phyloP scores from a whole-genome alignment of 2,113 vertebrate genomes.

The Origma solitaria region DNA sequence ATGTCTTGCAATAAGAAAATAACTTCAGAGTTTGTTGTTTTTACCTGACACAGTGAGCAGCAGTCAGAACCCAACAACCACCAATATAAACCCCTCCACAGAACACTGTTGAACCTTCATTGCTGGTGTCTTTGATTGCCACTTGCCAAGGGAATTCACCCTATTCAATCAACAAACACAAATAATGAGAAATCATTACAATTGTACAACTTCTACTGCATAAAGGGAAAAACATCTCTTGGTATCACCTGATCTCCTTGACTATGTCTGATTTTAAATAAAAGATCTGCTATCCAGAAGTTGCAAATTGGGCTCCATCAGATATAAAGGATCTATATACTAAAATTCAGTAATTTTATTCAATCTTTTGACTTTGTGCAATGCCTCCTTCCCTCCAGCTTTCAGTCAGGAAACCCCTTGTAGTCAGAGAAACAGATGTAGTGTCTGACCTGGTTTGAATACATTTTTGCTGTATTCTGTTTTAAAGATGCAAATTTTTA shows the following conservation, averaged over 20 bases:
- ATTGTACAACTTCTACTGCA: not conserved
- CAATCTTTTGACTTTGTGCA: not conserved
- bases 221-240: not conserved
- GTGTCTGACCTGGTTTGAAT: not conserved
- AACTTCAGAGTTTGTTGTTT: not conserved
- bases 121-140: conserved; percentile 73
- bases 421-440: not conserved
- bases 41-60: conserved; percentile 93
- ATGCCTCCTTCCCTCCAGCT: not conserved
- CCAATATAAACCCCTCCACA: conserved; percentile 92
- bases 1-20: not conserved
- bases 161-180: conserved; percentile 65
- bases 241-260: not conserved
- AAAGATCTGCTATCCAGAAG: not conserved
- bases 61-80: conserved; percentile 92
- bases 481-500: not conserved
- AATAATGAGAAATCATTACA: not conserved
- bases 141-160: conserved; percentile 94
- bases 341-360: not conserved
- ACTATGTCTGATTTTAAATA: not conserved
- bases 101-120: conserved; percentile 48
- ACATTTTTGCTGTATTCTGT: not conserved
- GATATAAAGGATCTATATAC: not conserved
- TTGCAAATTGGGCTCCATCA: not conserved
- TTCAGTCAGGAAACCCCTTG: not conserved